Percentiles rank a stretch among this genome's conserved stretches.
Conservation (phyloP, 2,113 vertebrate species). For the Jacana jacana region DNA sequence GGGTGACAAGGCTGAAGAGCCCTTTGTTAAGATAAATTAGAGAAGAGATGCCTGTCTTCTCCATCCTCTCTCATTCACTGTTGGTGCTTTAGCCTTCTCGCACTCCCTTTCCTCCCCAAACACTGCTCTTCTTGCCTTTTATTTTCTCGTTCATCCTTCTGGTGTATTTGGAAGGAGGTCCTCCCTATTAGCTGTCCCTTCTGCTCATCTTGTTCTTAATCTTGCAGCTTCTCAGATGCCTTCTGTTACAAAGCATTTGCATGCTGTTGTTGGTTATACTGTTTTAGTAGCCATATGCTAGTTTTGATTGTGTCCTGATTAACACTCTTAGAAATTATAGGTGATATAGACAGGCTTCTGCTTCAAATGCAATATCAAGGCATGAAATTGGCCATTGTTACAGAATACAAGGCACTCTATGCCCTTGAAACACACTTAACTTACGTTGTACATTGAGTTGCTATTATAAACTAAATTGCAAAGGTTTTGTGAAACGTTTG, state of each 20-base stretch:
- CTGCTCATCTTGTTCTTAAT: neutral
- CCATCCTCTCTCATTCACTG: neutral
- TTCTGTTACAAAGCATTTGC: neutral
- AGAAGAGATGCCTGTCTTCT: neutral
- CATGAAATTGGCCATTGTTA: neutral
- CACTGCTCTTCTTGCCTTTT: neutral
- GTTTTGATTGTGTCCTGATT: neutral
- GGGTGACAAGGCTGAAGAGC: neutral
- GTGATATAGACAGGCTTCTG: neutral
- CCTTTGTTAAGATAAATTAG: neutral
- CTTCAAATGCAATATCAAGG: neutral
- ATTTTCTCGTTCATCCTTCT: neutral
- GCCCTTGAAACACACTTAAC: neutral
- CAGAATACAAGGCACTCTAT: neutral
- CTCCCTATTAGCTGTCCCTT: neutral
- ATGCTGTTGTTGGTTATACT: neutral
- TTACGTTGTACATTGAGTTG: neutral
- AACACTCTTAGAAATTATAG: neutral
- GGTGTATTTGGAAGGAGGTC: neutral
- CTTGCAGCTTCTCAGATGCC: neutral
- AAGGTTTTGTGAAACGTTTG: neutral
- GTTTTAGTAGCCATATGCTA: neutral
- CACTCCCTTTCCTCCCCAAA: neutral
- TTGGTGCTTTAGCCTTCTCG: neutral
- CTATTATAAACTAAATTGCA: neutral